Percentiles rank a stretch among this genome's conserved stretches.
phyloP scores from a whole-genome alignment of 2,888 invertebrate genomes.

The Arctia plantaginis region DNA sequence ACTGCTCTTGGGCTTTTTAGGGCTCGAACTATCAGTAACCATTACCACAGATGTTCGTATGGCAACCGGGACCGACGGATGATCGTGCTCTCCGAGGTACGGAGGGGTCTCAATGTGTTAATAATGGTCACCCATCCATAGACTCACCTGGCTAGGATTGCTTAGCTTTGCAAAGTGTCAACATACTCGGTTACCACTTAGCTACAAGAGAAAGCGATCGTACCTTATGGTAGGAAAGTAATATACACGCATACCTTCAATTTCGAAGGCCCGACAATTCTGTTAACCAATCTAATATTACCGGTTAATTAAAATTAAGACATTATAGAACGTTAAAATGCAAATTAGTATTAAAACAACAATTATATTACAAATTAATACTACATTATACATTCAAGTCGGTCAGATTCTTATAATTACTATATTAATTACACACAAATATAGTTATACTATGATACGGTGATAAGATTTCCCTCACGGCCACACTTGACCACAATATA shows the following conservation, averaged over 20 bases:
- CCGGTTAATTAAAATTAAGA: neutral
- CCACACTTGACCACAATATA: neutral
- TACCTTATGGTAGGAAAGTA: too few species aligned
- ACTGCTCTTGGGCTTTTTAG: too few species aligned
- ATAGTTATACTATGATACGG: neutral
- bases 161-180: too few species aligned
- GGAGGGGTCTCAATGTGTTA: too few species aligned
- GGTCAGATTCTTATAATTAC: neutral
- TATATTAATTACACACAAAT: neutral
- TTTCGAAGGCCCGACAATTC: neutral
- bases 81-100: too few species aligned
- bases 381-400: neutral
- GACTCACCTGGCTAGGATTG: too few species aligned
- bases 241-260: neutral
- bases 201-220: too few species aligned
- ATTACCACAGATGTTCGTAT: too few species aligned
- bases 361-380: neutral
- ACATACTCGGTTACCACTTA: too few species aligned
- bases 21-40: too few species aligned
- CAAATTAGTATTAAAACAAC: neutral
- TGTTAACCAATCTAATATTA: neutral
- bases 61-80: too few species aligned
- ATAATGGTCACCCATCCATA: too few species aligned
- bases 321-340: neutral
- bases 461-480: neutral